Evolutionary conservation across 1,140 invertebrate genomes (phyloP), one percentile per base, ranked within the genome.

Genomic region (Coelopa frigida): DNA sequence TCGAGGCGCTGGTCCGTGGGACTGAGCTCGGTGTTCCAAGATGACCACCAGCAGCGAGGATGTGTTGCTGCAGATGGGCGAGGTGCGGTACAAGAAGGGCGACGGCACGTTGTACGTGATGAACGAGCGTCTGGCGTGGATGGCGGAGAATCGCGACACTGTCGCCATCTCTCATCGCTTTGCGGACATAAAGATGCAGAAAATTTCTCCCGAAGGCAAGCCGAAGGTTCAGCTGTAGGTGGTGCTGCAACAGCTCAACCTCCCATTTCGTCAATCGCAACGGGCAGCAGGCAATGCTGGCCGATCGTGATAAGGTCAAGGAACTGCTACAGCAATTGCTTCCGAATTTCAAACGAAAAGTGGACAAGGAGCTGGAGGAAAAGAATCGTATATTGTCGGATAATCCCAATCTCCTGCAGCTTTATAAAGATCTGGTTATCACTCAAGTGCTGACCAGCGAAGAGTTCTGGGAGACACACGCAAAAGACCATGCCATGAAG

Each of bases 211-310:
- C 0, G 94, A 94, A 62, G 92, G 91, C 8, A 99, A 99, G 75
- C 83, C 92, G 18, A 98, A 99, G 76, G 89, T 99, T 43, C 97
- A 99, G 71, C 75, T 99, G n/a, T 96, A 99, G 78, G 81, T 98
- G 10, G 90, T 98, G 26, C 73, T 99, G 50, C 20, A 81, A 86
- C 33, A 90, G 91, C 15, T 94, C 91, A 2, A 98, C 94, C 24
- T 99, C 99, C 76, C 95, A 98, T 67, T 99, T 99, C 75, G 86
- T 89, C 31, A 94, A 97, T 73, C 82, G 85, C 26, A 80, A 79
- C 53, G 89, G 90, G 5, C 72, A 82, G 17, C 80, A 85, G 26
- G 80, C 80, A 2, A 93, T 97, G 72, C 75, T 94, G 2, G 81
- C 83, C 52, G 94, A 98, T 62, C 74, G 97, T 41, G 92, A 98